phyloP scores from a whole-genome alignment of 1,140 invertebrate genomes.

The Sweltsa coloradensis region DNA sequence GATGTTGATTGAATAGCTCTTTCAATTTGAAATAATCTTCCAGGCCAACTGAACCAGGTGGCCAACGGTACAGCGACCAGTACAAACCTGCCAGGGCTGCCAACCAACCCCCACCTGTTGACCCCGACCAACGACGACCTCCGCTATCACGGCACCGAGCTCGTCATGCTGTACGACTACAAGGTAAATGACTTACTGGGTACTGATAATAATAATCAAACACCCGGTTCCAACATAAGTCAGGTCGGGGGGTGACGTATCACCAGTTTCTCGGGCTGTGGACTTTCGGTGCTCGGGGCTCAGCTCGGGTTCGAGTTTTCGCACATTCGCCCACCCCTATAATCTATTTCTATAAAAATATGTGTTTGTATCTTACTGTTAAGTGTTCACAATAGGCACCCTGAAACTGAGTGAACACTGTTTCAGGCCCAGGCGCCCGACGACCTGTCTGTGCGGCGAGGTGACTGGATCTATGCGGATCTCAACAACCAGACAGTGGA shows the following conservation, averaged over 20 bases:
- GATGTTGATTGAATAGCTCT: no score
- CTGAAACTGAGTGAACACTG: background rate
- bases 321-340: no score
- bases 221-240: no score
- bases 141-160: slow-evolving; percentile 70
- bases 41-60: slow-evolving; percentile 32
- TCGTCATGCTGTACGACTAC: slow-evolving; percentile 90
- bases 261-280: no score
- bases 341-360: no score
- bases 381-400: background rate
- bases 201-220: no score
- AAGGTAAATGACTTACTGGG: slow-evolving; percentile 59
- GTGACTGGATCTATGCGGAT: slow-evolving; percentile 92
- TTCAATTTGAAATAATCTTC: no score
- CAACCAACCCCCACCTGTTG: slow-evolving; percentile 20
- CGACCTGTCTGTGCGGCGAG: slow-evolving; percentile 75
- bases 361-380: no score
- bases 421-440: slow-evolving; percentile 75
- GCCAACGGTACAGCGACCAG: slow-evolving; percentile 17
- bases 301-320: no score
- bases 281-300: no score
- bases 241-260: no score
- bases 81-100: no score
- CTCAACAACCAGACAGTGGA: slow-evolving; percentile 85
- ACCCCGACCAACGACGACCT: slow-evolving; percentile 37